These are phyloP conservation scores for Picus viridis DNA, from an alignment of 2,797 vertebrate genomes.

Conservation along the genomic window DNA sequence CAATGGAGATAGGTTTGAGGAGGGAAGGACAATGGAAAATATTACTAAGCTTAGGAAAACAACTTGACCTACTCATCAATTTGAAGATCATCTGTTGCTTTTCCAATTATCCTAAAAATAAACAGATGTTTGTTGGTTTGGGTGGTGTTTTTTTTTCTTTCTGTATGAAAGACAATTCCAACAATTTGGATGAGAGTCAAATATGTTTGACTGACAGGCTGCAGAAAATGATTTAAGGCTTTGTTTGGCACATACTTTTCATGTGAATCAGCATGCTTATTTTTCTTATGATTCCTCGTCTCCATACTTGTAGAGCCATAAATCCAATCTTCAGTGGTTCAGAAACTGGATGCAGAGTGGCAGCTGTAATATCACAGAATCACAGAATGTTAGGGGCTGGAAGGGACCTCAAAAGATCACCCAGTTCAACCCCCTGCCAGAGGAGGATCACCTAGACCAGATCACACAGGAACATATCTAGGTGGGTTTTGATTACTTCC, in stretches of 20 bases:
- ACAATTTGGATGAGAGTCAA: slow-evolving; percentile 47
- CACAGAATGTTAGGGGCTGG: too few relatives aligned
- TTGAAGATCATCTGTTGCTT: slow-evolving; percentile 34
- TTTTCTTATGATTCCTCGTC: slow-evolving; percentile 48
- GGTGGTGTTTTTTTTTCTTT: neutral
- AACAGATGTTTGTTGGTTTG: neutral
- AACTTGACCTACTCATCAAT: slow-evolving; percentile 44
- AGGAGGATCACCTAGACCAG: too few relatives aligned
- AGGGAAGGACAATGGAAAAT: slow-evolving; percentile 48
- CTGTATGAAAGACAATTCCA: slow-evolving; percentile 28
- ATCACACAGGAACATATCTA: too few relatives aligned
- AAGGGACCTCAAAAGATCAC: too few relatives aligned
- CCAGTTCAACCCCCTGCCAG: too few relatives aligned
- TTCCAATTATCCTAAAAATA: slow-evolving; percentile 59
- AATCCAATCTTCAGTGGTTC: neutral
- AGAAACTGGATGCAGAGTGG: slow-evolving; percentile 8
- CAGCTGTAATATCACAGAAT: neutral
- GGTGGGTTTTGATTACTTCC: too few relatives aligned
- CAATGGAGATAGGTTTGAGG: slow-evolving; percentile 34
- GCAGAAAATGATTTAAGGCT: slow-evolving; percentile 46
- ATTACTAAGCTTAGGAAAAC: slow-evolving; percentile 34
- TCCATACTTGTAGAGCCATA: neutral
- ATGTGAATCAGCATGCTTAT: slow-evolving; percentile 39
- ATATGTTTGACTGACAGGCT: slow-evolving; percentile 42
- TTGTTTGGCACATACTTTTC: slow-evolving; percentile 51